Evolutionary conservation across 1,140 invertebrate genomes (phyloP), one percentile per base, ranked within the genome.

Genomic region (Caligus rogercresseyi): DNA sequence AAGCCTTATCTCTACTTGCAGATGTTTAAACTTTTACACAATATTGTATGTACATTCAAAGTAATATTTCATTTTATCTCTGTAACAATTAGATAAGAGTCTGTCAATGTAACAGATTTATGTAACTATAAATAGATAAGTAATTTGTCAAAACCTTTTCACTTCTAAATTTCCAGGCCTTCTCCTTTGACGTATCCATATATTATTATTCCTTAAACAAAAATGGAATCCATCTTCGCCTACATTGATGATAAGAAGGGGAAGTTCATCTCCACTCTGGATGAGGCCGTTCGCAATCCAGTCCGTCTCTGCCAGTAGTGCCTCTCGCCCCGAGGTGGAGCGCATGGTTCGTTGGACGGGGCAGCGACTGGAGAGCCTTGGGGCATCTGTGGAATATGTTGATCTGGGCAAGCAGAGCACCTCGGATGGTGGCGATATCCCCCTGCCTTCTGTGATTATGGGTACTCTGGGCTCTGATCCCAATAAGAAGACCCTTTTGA

Each of bases 301-400:
- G 69, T 96, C 91, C 31, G 89, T 98, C 4, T 98, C 93, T n/a
- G 83, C 86, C 71, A 87, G 83, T 83, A 80, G 83, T n/a, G 82
- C 89, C 65, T 78, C 80, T 52, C 75, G 91, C 55, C 71, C 74
- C 31, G 89, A 95, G 64, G 77, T 86, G 58, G 69, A 77, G 13
- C 77, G 76, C 68, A 87, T 89, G 85, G 76, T 94, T 18, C 74
- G 90, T 64, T 95, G 85, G 86, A 81, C 81, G 23, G 79, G 81
- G 60, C 74, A 78, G 26, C 82, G 80, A 70, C 72, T 96, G 63
- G 81, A 85, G 70, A 77, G 78, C 53, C 75, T 94, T 26, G 90
- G 91, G 11, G 81, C 82, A 15, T 75, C 72, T 31, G 82, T 83
- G 54, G 82, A 88, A 71, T 72, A 95, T 15, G 80, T 78, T 64